phyloP scores from a whole-genome alignment of 2,888 invertebrate species.

The Metalampra italica region DNA sequence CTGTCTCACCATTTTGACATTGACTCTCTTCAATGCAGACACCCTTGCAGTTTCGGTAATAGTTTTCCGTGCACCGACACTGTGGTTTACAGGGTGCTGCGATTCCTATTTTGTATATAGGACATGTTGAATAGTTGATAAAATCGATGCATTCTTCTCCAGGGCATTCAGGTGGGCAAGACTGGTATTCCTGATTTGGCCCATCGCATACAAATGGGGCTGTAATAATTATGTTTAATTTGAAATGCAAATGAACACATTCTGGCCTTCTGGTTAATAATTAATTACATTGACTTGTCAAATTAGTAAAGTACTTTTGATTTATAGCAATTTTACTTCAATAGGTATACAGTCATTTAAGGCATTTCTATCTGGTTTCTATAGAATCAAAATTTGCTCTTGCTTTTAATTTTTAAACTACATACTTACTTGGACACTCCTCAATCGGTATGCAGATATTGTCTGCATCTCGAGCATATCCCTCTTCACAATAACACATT shows the following conservation, averaged over 20 bases:
- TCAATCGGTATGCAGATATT: slow-evolving; percentile 24
- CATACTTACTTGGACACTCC: too few species aligned
- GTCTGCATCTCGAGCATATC: slow-evolving; percentile 34
- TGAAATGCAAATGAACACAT: too few species aligned
- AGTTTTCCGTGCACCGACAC: slow-evolving; percentile 23
- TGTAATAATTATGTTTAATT: slow-evolving; percentile 4
- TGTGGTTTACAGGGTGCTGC: slow-evolving; percentile 15
- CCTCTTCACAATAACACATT: slow-evolving; percentile 40
- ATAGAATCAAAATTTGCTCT: slow-evolving; percentile 14
- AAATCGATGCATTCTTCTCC: slow-evolving; percentile 21
- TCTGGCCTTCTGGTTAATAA: too few species aligned
- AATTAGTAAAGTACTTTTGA: too few species aligned
- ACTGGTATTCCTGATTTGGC: slow-evolving; percentile 16
- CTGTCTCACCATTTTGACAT: slow-evolving; percentile 17
- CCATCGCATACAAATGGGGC: slow-evolving; percentile 19
- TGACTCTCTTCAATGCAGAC: slow-evolving; percentile 19
- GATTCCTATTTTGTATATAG: slow-evolving; percentile 8
- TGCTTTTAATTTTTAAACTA: too few species aligned
- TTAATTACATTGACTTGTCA: too few species aligned
- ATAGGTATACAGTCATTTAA: slow-evolving; percentile 17
- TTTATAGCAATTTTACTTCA: slow-evolving; percentile 19
- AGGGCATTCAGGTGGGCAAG: slow-evolving; percentile 19
- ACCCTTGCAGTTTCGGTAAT: slow-evolving; percentile 20
- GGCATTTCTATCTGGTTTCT: too few species aligned
- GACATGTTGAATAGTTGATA: slow-evolving; percentile 18